Percentiles rank a stretch among this genome's conserved stretches.
Conservation (phyloP, 2,888 invertebrate species). For the Polia nebulosa region DNA sequence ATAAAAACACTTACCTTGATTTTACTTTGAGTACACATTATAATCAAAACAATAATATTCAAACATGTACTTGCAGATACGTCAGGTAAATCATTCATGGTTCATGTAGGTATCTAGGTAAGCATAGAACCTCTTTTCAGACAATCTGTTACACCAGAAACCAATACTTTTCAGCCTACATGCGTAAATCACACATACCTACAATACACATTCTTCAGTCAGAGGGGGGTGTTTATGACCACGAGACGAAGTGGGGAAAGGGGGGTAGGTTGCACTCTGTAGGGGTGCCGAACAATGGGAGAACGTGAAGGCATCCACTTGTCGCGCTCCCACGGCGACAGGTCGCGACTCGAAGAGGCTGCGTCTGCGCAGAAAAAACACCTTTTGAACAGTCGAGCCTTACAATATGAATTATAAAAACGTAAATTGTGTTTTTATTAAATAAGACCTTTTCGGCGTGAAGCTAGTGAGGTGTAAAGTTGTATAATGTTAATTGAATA, state of each 20-base stretch:
- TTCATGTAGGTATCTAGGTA: not conserved
- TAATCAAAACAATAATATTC: too few species aligned
- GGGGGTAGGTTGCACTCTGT: conserved; percentile 55
- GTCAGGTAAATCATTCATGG: not conserved
- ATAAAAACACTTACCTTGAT: too few species aligned
- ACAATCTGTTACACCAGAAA: not conserved
- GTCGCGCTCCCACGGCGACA: conserved; percentile 85
- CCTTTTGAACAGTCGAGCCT: conserved; percentile 52
- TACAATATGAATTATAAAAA: conserved; percentile 60
- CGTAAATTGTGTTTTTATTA: conserved; percentile 44
- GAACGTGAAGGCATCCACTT: conserved; percentile 91
- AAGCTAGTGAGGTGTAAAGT: conserved; percentile 22
- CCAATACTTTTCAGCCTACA: not conserved
- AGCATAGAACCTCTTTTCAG: not conserved
- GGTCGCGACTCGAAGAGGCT: conserved; percentile 77
- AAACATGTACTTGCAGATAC: not conserved
- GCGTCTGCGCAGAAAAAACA: conserved; percentile 71
- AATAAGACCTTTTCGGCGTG: conserved; percentile 19
- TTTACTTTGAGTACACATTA: too few species aligned
- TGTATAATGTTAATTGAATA: conserved; percentile 21
- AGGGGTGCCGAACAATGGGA: conserved; percentile 81
- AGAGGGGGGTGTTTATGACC: conserved; percentile 58
- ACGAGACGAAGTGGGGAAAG: conserved; percentile 45
- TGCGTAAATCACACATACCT: not conserved
- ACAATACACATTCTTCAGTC: conserved; percentile 29